Evolutionary conservation across 1,140 invertebrate genomes (phyloP), one percentile per base, ranked within the genome.

Genomic region (Brachystomella parvula): DNA sequence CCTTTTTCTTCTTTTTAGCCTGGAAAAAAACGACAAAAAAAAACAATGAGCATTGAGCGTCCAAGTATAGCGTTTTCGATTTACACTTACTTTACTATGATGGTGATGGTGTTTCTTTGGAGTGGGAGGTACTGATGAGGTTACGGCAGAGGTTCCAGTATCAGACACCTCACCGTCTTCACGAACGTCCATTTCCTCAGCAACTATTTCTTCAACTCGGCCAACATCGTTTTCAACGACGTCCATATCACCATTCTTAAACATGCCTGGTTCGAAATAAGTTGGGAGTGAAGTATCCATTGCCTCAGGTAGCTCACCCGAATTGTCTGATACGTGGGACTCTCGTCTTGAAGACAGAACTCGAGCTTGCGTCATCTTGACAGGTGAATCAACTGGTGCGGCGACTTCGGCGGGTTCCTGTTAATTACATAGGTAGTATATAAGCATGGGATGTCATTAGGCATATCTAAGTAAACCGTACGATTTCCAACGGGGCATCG

Each of bases 241-340:
- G 26, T 12, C n/a, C 17, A 62, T 67, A 32, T 64, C 67, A 60
- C 83, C 81, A 49, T 82, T 82, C 67, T 84, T 84, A 72, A 89
- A 89, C 87, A 89, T 89, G 65, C 87, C 87, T 1, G 87, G 86
- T 74, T 89, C 87, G 76, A 89, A 89, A 26, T 86, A 86, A 39
- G 87, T 79, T 0, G 87, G 88, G 2, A 85, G 85, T 26, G 71
- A 68, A 44, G 63, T 69, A 1, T 81, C 79, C 63, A 75, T 61
- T 28, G 69, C 61, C 44, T 70, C 68, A 35, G 74, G 72, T 57
- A 71, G 66, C 28, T 69, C 66, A n/a, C 69, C 72, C 32, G 66
- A 72, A 63, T 68, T 73, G 31, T 72, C 73, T 31, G 67, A 73
- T 31, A 66, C 72, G 68, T 71, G 72, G 49, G 69, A 71, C 60